Evolutionary conservation across 2,888 invertebrate genomes (phyloP).

Genomic region (Amphipoea oculea): DNA sequence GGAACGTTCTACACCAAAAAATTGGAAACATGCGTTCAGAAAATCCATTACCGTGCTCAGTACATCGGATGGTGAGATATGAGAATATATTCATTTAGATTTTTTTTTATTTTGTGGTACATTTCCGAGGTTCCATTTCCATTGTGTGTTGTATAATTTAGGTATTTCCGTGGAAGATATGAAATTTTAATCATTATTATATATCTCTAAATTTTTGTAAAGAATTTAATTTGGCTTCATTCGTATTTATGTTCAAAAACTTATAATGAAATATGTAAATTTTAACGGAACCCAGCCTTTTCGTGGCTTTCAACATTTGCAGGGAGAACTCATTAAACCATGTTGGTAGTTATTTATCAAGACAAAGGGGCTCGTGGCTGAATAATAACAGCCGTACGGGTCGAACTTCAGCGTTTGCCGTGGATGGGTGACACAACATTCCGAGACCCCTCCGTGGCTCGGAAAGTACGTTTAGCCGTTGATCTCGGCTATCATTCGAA

Average conservation of each 20-base stretch:
- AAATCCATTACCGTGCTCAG: conserved; percentile 52
- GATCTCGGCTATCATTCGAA: background rate
- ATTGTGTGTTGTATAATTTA: conserved; percentile 1
- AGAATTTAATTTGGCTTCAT: background rate
- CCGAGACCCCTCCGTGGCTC: background rate
- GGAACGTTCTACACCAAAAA: conserved; percentile 53
- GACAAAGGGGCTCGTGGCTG: background rate
- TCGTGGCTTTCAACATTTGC: background rate
- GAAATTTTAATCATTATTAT: background rate
- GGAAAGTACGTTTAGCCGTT: too few relatives aligned
- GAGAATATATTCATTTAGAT: conserved; percentile 47
- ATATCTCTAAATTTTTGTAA: background rate
- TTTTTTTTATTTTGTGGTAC: conserved; percentile 58
- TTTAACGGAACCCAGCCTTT: background rate
- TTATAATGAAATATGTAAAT: conserved; percentile 15
- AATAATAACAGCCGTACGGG: background rate
- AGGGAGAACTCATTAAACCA: background rate
- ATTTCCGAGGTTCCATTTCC: conserved; percentile 22
- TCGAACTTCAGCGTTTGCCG: background rate
- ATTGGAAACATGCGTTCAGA: conserved; percentile 59
- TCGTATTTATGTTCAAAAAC: background rate
- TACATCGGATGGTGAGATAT: conserved; percentile 44
- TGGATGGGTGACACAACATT: background rate
- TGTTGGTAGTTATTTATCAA: background rate
- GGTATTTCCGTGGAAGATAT: background rate